Evolutionary conservation across 2,113 vertebrate genomes (phyloP).

Genomic region (Phyllostomus discolor): DNA sequence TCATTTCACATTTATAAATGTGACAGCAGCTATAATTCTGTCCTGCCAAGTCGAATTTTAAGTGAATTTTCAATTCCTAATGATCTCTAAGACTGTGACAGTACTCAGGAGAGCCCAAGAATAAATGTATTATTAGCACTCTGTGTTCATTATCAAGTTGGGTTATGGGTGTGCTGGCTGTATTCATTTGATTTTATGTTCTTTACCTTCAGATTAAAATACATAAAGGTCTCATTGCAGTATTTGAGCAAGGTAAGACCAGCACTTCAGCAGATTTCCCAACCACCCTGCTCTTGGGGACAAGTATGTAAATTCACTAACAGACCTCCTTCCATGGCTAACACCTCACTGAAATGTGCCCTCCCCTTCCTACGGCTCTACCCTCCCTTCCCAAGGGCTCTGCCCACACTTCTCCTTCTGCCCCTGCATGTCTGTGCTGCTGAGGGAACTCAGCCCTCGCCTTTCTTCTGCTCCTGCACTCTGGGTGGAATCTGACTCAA

Average conservation of each 20-base stretch:
- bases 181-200: conserved; percentile 81
- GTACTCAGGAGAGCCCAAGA: not conserved
- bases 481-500: conserved; percentile 86
- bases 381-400: conserved; percentile 59
- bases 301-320: conserved; percentile 65
- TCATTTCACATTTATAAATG: not conserved
- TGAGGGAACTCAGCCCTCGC: conserved; percentile 58
- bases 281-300: conserved; percentile 53
- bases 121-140: not conserved
- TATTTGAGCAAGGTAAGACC: conserved; percentile 92
- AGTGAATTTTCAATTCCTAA: not conserved
- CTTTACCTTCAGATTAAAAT: conserved; percentile 93
- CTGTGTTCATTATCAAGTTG: not conserved
- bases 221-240: conserved; percentile 85
- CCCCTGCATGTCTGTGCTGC: conserved; percentile 82
- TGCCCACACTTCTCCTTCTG: conserved; percentile 51
- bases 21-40: not conserved
- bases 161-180: not conserved
- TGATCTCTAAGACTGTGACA: not conserved
- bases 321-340: conserved; percentile 75
- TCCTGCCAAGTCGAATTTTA: not conserved
- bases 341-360: conserved; percentile 22
- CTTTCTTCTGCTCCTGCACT: conserved; percentile 85
- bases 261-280: conserved; percentile 21
- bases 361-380: not conserved